Conservation (phyloP, 1,140 invertebrate species). For the Anthonomus grandis region DNA sequence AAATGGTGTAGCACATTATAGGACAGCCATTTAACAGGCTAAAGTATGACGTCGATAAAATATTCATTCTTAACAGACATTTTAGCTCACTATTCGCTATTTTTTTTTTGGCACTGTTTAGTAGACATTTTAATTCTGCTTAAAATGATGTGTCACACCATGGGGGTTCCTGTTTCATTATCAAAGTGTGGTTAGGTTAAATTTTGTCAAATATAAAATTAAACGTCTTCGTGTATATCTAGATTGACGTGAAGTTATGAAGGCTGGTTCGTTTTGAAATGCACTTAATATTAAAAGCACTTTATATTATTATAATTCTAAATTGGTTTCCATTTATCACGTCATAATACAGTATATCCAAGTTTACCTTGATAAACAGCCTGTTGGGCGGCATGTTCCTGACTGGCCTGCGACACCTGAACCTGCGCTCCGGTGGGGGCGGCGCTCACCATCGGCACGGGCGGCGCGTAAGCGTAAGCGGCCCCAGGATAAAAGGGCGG, state of each 20-base stretch:
- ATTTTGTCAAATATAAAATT: not conserved
- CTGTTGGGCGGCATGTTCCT: conserved; percentile 39
- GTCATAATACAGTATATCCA: not conserved
- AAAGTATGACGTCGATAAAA: too few relatives aligned
- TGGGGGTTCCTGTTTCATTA: too few relatives aligned
- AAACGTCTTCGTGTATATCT: not conserved
- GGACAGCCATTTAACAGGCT: too few relatives aligned
- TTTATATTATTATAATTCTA: not conserved
- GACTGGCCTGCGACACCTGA: conserved; percentile 24
- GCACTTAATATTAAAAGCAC: not conserved
- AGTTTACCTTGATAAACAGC: conserved; percentile 44
- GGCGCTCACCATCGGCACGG: conserved; percentile 4
- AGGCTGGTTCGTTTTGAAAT: too few relatives aligned
- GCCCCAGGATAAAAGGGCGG: conserved; percentile 42
- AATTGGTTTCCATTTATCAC: not conserved
- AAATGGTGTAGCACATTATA: too few relatives aligned
- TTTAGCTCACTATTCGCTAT: too few relatives aligned
- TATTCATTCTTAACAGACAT: too few relatives aligned
- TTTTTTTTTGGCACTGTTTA: too few relatives aligned
- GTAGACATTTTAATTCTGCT: too few relatives aligned
- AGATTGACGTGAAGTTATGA: too few relatives aligned
- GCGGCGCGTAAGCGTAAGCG: conserved; percentile 40
- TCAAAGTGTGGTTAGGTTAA: too few relatives aligned
- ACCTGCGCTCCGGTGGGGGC: conserved; percentile 13
- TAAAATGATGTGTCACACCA: too few relatives aligned